A percentile compares a stretch with the other conserved stretches of the same genome.
These are phyloP conservation scores for Folsomia candida DNA, from an alignment of 2,888 invertebrate genomes.

Conservation along the genomic window DNA sequence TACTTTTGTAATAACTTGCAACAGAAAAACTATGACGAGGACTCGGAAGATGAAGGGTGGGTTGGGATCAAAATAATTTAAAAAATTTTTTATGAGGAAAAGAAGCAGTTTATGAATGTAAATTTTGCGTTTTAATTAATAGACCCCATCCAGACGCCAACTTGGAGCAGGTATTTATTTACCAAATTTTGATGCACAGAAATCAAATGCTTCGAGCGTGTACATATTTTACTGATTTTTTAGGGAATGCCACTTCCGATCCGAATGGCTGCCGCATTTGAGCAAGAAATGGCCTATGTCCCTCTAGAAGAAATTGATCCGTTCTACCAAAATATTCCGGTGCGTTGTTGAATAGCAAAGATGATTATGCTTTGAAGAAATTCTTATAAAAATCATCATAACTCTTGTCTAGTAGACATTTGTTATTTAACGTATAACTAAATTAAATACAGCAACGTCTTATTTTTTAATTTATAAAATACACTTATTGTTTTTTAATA, in stretches of 20 bases:
- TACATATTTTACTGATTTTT: no score
- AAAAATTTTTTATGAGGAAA: neutral
- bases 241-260: conserved; percentile 88
- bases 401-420: no score
- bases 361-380: no score
- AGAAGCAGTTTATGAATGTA: no score
- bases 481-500: no score
- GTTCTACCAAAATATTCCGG: conserved; percentile 17
- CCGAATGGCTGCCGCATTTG: conserved; percentile 89
- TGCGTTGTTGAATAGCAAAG: no score
- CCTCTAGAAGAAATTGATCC: conserved; percentile 25
- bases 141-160: conserved; percentile 56
- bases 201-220: no score
- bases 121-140: neutral
- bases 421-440: neutral
- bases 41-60: conserved; percentile 88
- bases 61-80: neutral
- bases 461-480: neutral
- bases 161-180: conserved; percentile 16
- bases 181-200: no score
- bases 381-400: no score
- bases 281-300: conserved; percentile 57
- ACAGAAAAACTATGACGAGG: conserved; percentile 91
- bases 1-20: neutral
- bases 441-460: neutral